phyloP scores from a whole-genome alignment of 2,797 vertebrate species.

The Ctenochaetus hawaiiensis region DNA sequence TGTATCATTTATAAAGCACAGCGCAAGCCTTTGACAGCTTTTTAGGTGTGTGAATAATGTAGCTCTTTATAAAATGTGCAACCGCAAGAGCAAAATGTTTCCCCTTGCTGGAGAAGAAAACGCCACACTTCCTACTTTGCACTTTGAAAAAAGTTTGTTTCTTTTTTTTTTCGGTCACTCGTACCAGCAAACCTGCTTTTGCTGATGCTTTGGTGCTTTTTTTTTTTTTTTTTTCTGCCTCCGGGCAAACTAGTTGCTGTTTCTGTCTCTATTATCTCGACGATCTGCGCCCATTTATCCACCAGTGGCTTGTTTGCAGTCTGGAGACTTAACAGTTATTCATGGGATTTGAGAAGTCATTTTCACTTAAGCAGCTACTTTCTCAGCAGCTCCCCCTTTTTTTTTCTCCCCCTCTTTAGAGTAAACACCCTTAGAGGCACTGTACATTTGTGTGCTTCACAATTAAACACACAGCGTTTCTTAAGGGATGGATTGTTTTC shows the following conservation, averaged over 20 bases:
- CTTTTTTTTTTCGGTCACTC: slow-evolving; percentile 37
- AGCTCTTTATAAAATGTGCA: slow-evolving; percentile 50
- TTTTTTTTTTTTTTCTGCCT: slow-evolving; percentile 9
- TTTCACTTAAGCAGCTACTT: slow-evolving; percentile 72
- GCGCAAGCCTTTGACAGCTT: slow-evolving; percentile 52
- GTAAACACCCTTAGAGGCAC: slow-evolving; percentile 70
- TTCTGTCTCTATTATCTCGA: slow-evolving; percentile 63
- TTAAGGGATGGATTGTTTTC: slow-evolving; percentile 56
- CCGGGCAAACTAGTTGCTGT: slow-evolving; percentile 34
- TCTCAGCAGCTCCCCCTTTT: slow-evolving; percentile 43
- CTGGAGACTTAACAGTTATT: slow-evolving; percentile 68
- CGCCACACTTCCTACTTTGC: neutral
- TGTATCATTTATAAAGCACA: slow-evolving; percentile 69
- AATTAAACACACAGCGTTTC: slow-evolving; percentile 57
- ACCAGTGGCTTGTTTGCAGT: slow-evolving; percentile 57
- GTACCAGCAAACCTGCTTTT: neutral
- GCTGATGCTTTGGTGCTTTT: slow-evolving; percentile 35
- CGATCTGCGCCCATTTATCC: slow-evolving; percentile 67
- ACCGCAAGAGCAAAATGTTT: slow-evolving; percentile 20
- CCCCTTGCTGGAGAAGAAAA: slow-evolving; percentile 3
- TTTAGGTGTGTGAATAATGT: slow-evolving; percentile 71
- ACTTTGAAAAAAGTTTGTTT: slow-evolving; percentile 54
- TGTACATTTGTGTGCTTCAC: slow-evolving; percentile 54
- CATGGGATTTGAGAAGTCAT: slow-evolving; percentile 68
- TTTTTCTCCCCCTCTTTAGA: slow-evolving; percentile 27